A percentile compares a stretch with the other conserved stretches of the same genome.
phyloP scores from a whole-genome alignment of 2,113 vertebrate species.

The Pogonocichla stellata region DNA sequence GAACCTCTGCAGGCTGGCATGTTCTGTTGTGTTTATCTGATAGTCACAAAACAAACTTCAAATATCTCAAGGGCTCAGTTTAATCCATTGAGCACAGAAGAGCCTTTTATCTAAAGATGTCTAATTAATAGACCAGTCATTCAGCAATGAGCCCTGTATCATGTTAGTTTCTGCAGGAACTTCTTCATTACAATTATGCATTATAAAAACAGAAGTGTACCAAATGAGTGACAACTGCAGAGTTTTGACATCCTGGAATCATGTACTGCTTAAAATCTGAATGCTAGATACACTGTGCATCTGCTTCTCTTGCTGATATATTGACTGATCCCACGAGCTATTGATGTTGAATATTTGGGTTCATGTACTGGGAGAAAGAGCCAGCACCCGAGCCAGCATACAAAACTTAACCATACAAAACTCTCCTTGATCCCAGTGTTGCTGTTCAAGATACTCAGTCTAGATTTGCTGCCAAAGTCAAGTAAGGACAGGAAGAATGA shows the following conservation, averaged over 20 bases:
- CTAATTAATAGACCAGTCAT: conserved; percentile 28
- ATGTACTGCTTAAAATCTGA: not conserved
- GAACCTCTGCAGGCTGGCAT: conserved; percentile 42
- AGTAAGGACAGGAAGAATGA: not conserved
- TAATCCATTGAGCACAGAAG: not conserved
- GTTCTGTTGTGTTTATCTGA: conserved; percentile 58
- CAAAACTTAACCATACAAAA: not conserved
- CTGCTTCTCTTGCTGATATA: not conserved
- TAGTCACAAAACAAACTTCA: conserved; percentile 53
- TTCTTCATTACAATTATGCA: not conserved
- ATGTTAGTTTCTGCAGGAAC: not conserved
- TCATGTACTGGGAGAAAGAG: not conserved
- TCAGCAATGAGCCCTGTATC: not conserved
- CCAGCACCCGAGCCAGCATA: not conserved
- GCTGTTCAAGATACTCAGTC: not conserved
- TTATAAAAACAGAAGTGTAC: not conserved
- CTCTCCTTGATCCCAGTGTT: not conserved
- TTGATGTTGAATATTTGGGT: not conserved
- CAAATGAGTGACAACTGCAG: not conserved
- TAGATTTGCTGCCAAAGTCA: not conserved
- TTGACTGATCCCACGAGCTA: not conserved
- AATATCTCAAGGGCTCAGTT: conserved; percentile 48
- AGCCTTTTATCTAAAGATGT: conserved; percentile 5
- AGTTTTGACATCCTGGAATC: not conserved
- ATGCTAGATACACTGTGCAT: not conserved